Conservation (phyloP, 2,113 vertebrate species). For the Nothoprocta perdicaria region DNA sequence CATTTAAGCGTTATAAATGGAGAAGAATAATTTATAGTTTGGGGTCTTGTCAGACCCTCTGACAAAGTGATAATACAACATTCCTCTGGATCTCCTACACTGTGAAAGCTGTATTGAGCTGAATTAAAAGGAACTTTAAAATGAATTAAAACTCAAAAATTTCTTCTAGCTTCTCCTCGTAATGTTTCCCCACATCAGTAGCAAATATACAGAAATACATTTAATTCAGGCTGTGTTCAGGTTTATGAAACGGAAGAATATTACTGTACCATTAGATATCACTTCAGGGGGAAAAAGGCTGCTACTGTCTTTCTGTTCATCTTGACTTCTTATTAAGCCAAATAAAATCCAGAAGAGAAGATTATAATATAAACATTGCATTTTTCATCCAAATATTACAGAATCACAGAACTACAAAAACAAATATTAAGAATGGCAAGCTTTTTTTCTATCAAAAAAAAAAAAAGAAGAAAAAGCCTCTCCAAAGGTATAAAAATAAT, state of each 20-base stretch:
- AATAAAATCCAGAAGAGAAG: constrained; percentile 50
- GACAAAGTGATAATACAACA: constrained; percentile 69
- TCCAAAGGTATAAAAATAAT: neutral
- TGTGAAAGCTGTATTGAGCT: constrained; percentile 19
- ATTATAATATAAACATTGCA: constrained; percentile 10
- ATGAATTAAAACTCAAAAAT: constrained; percentile 31
- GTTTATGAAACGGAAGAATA: constrained; percentile 44
- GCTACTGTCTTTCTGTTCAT: constrained; percentile 40
- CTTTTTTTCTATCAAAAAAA: neutral
- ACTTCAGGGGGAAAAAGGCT: constrained; percentile 60
- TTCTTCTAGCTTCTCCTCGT: neutral
- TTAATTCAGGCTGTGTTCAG: constrained; percentile 33
- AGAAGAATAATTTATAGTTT: constrained; percentile 69
- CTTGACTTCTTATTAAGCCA: constrained; percentile 51
- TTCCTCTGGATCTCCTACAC: constrained; percentile 38
- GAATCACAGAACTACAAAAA: neutral
- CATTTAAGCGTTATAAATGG: constrained; percentile 73
- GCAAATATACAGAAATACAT: constrained; percentile 20
- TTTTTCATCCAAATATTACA: constrained; percentile 12
- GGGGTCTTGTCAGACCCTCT: constrained; percentile 65
- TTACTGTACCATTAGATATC: constrained; percentile 29
- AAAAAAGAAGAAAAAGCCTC: neutral
- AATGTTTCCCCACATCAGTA: neutral
- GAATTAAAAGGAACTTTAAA: constrained; percentile 43
- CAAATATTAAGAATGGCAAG: constrained; percentile 16